These are phyloP conservation scores for Hypomecis punctinalis DNA, from an alignment of 2,888 invertebrate species.

Conservation along the genomic window DNA sequence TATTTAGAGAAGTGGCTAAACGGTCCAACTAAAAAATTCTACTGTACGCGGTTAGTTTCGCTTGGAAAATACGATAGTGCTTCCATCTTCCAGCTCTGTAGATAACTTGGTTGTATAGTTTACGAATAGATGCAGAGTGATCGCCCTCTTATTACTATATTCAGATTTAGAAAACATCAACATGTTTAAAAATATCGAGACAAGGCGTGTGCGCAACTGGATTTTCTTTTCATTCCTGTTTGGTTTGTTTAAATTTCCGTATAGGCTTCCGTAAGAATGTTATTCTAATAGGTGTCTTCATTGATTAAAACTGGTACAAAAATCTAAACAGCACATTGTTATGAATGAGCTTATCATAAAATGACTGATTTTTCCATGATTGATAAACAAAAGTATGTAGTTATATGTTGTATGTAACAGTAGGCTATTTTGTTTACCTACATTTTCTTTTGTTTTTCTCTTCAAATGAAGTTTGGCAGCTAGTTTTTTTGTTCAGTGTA, in stretches of 20 bases:
- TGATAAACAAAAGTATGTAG: too few species aligned
- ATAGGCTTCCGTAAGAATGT: neutral
- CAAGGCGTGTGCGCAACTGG: constrained; percentile 41
- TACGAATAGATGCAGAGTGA: constrained; percentile 75
- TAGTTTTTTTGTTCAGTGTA: too few species aligned
- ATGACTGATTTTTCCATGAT: too few species aligned
- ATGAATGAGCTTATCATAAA: too few species aligned
- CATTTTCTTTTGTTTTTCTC: too few species aligned
- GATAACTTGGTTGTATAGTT: constrained; percentile 41
- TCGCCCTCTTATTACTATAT: constrained; percentile 77
- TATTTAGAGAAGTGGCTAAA: neutral
- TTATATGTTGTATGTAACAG: too few species aligned
- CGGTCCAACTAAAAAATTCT: neutral
- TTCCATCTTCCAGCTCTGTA: neutral
- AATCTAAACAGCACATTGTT: too few species aligned
- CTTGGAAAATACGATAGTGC: neutral
- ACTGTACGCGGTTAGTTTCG: neutral
- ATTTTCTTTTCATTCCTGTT: constrained; percentile 9
- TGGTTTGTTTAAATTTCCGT: constrained; percentile 19
- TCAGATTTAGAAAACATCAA: constrained; percentile 65
- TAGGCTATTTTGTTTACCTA: too few species aligned
- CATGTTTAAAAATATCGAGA: constrained; percentile 50
- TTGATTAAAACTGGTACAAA: too few species aligned
- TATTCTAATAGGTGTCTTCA: neutral
- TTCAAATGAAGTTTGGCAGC: too few species aligned